These are phyloP conservation scores for Clarias pachynema DNA, from an alignment of 2,797 vertebrate species.

Conservation along the genomic window DNA sequence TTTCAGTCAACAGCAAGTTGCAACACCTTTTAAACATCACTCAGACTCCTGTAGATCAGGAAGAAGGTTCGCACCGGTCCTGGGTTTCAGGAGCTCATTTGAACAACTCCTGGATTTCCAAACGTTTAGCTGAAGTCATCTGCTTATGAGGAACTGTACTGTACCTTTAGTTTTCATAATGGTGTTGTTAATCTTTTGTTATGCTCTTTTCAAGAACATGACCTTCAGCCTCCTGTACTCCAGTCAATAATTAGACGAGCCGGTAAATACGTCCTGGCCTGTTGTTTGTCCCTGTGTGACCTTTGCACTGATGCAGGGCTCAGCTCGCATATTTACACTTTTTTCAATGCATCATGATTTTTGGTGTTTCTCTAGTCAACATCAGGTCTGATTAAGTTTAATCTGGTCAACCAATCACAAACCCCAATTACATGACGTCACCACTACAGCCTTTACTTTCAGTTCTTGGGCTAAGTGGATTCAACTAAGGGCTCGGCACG, in stretches of 20 bases:
- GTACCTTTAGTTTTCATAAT: not conserved
- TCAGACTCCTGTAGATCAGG: no score
- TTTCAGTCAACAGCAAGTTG: not conserved
- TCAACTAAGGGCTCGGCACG: no score
- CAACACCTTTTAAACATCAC: not conserved
- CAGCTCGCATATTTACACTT: slow-evolving; percentile 22
- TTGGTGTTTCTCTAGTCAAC: no score
- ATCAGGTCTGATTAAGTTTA: not conserved
- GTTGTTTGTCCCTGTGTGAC: slow-evolving; percentile 56
- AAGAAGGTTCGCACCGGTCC: not conserved
- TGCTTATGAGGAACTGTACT: not conserved
- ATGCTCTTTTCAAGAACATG: slow-evolving; percentile 33
- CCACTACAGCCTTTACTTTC: not conserved
- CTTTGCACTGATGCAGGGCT: slow-evolving; percentile 65
- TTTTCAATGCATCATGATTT: not conserved
- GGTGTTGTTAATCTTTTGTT: slow-evolving; percentile 14
- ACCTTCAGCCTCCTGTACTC: slow-evolving; percentile 48
- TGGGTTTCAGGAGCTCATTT: not conserved
- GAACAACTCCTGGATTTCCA: not conserved
- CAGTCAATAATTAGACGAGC: slow-evolving; percentile 76
- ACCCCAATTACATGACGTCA: not conserved
- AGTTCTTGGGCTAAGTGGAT: not conserved
- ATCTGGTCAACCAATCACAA: slow-evolving; percentile 1
- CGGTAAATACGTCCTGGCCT: slow-evolving; percentile 64
- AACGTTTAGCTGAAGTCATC: not conserved